Conservation (phyloP, 2,888 invertebrate genomes). For the Coleophora deauratella region DNA sequence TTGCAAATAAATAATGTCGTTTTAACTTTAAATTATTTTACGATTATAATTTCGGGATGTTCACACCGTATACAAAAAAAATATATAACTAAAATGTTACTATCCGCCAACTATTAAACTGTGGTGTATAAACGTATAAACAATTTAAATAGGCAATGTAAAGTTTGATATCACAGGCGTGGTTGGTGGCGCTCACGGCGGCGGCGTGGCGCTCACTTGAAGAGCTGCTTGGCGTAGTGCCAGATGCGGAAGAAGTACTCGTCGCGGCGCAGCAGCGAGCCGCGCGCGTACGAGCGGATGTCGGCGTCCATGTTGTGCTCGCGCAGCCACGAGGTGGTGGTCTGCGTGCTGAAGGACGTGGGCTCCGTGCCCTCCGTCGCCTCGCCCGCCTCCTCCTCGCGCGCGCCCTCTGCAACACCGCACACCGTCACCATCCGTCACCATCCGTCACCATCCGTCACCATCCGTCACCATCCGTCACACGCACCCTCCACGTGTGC, state of each 20-base stretch:
- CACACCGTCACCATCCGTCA: too few species aligned
- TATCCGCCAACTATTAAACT: slow-evolving; percentile 52
- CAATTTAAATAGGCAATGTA: slow-evolving; percentile 18
- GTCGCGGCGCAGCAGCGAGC: slow-evolving; percentile 86
- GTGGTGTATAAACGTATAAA: slow-evolving; percentile 23
- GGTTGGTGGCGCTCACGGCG: slow-evolving; percentile 37
- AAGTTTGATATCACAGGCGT: slow-evolving; percentile 65
- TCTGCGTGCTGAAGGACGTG: slow-evolving; percentile 93
- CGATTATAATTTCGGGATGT: slow-evolving; percentile 28
- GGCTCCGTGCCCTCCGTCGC: slow-evolving; percentile 82
- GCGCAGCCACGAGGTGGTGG: slow-evolving; percentile 93
- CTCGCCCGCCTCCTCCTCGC: slow-evolving; percentile 59
- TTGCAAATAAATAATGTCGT: slow-evolving; percentile 36
- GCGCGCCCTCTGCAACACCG: slow-evolving; percentile 41
- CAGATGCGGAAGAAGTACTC: slow-evolving; percentile 98
- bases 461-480: too few species aligned
- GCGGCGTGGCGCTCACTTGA: slow-evolving; percentile 74
- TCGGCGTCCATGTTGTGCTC: slow-evolving; percentile 96
- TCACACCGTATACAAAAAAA: slow-evolving; percentile 22
- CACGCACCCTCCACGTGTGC: too few species aligned
- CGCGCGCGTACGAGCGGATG: slow-evolving; percentile 91
- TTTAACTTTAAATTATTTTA: slow-evolving; percentile 39
- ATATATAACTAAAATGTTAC: slow-evolving; percentile 23
- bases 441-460: too few species aligned
- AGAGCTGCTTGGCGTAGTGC: slow-evolving; percentile 88